phyloP scores from a whole-genome alignment of 2,113 vertebrate species.

The Sminthopsis crassicaudata region DNA sequence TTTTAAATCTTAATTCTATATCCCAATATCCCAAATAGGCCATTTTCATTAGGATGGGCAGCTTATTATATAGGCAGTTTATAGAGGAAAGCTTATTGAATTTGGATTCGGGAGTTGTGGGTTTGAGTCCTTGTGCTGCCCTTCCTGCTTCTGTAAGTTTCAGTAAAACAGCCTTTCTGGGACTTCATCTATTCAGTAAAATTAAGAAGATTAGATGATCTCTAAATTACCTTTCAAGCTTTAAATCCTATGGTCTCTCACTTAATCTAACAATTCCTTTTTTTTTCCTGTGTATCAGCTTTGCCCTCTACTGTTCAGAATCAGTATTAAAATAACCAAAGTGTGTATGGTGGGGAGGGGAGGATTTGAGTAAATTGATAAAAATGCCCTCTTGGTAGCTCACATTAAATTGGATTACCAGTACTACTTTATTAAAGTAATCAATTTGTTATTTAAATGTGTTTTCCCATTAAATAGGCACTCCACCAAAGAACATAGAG shows the following conservation, averaged over 20 bases:
- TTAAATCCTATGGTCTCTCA: neutral
- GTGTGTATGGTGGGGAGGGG: neutral
- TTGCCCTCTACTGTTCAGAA: neutral
- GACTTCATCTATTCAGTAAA: neutral
- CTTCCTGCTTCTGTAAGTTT: neutral
- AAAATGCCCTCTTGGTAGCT: neutral
- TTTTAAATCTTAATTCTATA: conserved; percentile 14
- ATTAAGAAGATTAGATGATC: neutral
- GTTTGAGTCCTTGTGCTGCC: neutral
- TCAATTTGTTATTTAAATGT: neutral
- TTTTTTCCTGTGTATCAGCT: neutral
- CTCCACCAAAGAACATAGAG: neutral
- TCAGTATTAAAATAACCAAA: neutral
- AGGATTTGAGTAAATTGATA: neutral
- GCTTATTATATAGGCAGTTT: too few relatives aligned
- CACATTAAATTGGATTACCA: neutral
- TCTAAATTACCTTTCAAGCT: neutral
- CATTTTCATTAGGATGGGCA: neutral
- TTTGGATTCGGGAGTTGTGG: neutral
- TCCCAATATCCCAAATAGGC: neutral
- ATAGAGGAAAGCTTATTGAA: neutral
- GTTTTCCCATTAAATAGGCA: neutral
- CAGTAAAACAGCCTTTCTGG: neutral
- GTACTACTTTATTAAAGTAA: neutral
- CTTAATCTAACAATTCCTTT: neutral